These are phyloP conservation scores for Anolis sagrei DNA, from an alignment of 2,113 vertebrate genomes.

Conservation along the genomic window DNA sequence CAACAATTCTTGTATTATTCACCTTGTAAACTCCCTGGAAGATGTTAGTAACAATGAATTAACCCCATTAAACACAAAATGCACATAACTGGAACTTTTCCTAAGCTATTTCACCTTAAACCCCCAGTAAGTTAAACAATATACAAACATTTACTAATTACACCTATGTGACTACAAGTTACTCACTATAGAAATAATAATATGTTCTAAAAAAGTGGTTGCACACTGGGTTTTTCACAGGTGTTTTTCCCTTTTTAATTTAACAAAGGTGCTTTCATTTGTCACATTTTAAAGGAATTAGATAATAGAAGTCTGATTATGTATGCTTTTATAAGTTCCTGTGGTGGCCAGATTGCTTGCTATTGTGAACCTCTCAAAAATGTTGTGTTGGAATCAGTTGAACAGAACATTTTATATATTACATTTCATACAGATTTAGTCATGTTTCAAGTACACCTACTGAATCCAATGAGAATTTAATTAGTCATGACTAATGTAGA, in stretches of 20 bases:
- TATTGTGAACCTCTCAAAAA: background rate
- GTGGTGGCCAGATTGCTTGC: background rate
- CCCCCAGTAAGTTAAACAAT: background rate
- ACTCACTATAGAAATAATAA: background rate
- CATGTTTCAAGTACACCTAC: background rate
- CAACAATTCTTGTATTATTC: too few species aligned
- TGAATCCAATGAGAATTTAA: background rate
- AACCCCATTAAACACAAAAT: background rate
- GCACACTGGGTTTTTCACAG: background rate
- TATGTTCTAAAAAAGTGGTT: background rate
- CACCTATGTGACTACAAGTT: background rate
- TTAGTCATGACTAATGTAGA: background rate
- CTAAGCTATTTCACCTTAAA: background rate
- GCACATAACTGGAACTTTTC: background rate
- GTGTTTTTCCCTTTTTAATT: background rate
- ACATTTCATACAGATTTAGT: background rate
- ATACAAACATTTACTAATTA: background rate
- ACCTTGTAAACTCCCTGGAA: too few species aligned
- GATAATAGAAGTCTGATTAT: background rate
- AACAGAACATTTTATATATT: background rate
- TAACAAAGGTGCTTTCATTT: background rate
- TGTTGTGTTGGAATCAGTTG: background rate
- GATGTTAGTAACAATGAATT: too few species aligned
- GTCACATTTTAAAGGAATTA: background rate
- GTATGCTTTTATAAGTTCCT: background rate